phyloP scores from a whole-genome alignment of 2,113 vertebrate species.

The Jaculus jaculus region DNA sequence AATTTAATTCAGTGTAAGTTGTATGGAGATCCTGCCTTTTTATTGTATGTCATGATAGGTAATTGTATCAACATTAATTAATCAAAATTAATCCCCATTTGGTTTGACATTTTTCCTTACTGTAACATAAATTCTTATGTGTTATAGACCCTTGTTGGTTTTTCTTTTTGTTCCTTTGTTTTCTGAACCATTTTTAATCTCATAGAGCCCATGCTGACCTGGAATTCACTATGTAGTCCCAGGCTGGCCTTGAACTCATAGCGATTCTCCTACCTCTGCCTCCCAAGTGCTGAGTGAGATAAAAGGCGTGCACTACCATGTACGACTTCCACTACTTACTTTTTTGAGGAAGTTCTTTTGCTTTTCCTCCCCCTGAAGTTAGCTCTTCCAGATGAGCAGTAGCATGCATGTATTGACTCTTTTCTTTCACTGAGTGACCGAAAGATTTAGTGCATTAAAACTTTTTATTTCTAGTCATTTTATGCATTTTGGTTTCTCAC shows the following conservation, averaged over 20 bases:
- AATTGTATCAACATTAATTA: slow-evolving; percentile 30
- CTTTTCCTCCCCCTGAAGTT: not conserved
- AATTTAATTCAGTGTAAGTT: not conserved
- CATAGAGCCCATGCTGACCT: not conserved
- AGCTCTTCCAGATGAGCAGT: not conserved
- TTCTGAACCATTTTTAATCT: slow-evolving; percentile 58
- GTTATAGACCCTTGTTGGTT: not conserved
- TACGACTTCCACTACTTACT: no score
- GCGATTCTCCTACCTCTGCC: no score
- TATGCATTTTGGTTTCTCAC: not conserved
- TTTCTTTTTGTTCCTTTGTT: slow-evolving; percentile 1
- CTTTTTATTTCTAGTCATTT: not conserved
- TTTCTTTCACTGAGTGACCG: not conserved
- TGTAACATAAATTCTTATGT: slow-evolving; percentile 2
- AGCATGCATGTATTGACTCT: not conserved
- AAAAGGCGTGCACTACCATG: no score
- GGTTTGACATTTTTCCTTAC: not conserved
- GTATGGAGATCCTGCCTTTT: not conserved
- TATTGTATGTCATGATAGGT: not conserved
- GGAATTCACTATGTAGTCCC: no score
- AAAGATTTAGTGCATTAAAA: not conserved
- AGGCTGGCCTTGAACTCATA: no score
- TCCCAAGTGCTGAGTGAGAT: no score
- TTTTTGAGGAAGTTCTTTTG: not conserved
- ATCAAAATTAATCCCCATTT: slow-evolving; percentile 16